Conservation (phyloP, 2,888 invertebrate genomes). For the Arctia plantaginis region DNA sequence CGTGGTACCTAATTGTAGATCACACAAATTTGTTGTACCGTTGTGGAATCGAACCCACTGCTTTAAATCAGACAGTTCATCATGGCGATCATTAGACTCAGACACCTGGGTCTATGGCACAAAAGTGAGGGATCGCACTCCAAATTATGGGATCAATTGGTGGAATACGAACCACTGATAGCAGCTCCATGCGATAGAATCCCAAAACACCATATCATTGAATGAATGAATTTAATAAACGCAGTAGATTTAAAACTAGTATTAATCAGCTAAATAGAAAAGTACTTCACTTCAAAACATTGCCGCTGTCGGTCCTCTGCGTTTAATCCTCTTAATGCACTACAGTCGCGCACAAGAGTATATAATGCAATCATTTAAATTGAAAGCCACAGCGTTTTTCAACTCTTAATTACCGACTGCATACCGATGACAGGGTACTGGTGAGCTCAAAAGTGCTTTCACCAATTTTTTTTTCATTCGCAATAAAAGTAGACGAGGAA, state of each 20-base stretch:
- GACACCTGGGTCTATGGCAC: too few relatives aligned
- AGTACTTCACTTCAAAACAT: slow-evolving; percentile 9
- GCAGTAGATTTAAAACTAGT: not conserved
- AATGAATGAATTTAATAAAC: too few relatives aligned
- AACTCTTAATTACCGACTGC: slow-evolving; percentile 53
- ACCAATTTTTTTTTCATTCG: slow-evolving; percentile 24
- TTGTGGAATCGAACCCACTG: too few relatives aligned
- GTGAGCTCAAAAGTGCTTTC: slow-evolving; percentile 45
- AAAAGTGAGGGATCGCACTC: too few relatives aligned
- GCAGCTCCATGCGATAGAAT: too few relatives aligned
- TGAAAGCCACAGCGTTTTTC: slow-evolving; percentile 56
- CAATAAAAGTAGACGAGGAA: slow-evolving; percentile 44
- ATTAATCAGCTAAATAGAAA: slow-evolving; percentile 8
- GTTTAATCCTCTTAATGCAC: slow-evolving; percentile 66
- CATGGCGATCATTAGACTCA: too few relatives aligned
- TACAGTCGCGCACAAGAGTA: slow-evolving; percentile 54
- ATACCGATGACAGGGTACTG: slow-evolving; percentile 56
- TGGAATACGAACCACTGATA: too few relatives aligned
- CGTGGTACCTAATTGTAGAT: too few relatives aligned
- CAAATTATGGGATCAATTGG: too few relatives aligned
- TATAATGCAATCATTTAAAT: slow-evolving; percentile 58
- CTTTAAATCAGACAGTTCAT: too few relatives aligned
- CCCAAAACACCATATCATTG: too few relatives aligned
- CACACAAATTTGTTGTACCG: too few relatives aligned
- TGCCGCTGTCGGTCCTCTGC: not conserved